phyloP scores from a whole-genome alignment of 2,888 invertebrate species.

The Galerucella calmariensis region DNA sequence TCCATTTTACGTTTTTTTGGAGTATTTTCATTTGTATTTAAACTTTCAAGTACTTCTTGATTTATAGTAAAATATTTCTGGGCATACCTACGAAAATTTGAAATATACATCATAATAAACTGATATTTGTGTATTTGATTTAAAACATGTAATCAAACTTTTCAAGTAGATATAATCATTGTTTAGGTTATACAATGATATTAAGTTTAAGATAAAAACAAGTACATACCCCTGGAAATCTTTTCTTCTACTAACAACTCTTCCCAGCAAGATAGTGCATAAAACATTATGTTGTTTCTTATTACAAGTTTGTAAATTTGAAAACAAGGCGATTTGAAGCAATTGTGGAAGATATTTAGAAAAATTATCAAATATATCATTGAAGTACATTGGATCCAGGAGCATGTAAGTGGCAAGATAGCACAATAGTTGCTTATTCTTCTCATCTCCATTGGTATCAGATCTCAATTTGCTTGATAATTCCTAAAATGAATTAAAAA shows the following conservation, averaged over 20 bases:
- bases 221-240: constrained; percentile 52
- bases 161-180: no score
- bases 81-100: constrained; percentile 70
- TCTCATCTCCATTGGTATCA: constrained; percentile 27
- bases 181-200: not conserved
- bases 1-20: constrained; percentile 56
- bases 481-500: constrained; percentile 29
- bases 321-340: constrained; percentile 67
- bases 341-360: constrained; percentile 72
- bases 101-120: constrained; percentile 1
- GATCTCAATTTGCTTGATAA: constrained; percentile 28
- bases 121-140: no score
- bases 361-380: constrained; percentile 71
- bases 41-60: constrained; percentile 70
- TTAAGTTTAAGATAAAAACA: not conserved
- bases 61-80: constrained; percentile 77
- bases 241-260: constrained; percentile 46
- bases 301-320: constrained; percentile 51
- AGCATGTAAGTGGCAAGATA: constrained; percentile 52
- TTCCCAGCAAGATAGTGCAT: constrained; percentile 54
- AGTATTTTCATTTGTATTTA: constrained; percentile 44
- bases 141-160: no score
- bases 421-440: constrained; percentile 41
- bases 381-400: constrained; percentile 65
- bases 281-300: constrained; percentile 43